Base-by-base conservation (phyloP, 2,113 vertebrate genomes). In the Seriola dumerili region DNA sequence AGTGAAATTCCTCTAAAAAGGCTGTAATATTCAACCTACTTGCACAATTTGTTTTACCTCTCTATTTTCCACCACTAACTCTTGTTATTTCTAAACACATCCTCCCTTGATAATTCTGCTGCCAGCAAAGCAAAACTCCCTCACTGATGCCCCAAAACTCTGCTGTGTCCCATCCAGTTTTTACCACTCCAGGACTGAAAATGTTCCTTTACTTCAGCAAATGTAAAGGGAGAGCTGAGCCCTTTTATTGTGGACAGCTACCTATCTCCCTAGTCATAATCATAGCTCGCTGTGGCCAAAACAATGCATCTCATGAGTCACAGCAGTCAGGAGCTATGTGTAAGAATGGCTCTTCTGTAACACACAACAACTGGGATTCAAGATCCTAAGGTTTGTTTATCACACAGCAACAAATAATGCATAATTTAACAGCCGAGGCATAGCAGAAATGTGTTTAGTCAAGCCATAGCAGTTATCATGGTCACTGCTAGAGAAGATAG, bases 271-370 rank as follows among this genome's bases (percentile, higher is more conserved):
- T 13, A 21, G 58, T 69, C 3, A 72, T 19, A 72, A 64, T 74
- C 13, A 40, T 0, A 62, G 4, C 50, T 64, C 4, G 4, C 42
- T 78, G 67, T 34, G 12, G 40, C 23, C 54, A 73, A 66, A 80
- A 80, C 78, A 67, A 79, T 29, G 61, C 2, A 68, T 72, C 46
- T 23, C 21, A 32, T 61, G 68, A 88, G 59, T 79, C 54, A 64
- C 23, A 19, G 64, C 25, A 40, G 76, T 74, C 63, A 48, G 76
- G 70, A 12, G 38, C 21, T 59, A 3, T 25, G 32, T 32, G 21
- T 58, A 66, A 72, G 55, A 83, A 71, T 32, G 21, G 8, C 10
- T 59, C 6, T 46, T 62, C 19, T 58, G 46, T 38, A 50, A 25
- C 12, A 44, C 63, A 21, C 57, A 48, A 9, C 23, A 34, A 68